Evolutionary conservation across 2,797 vertebrate genomes (phyloP), one percentile per base, ranked within the genome.

Genomic region (Podarcis lilfordi): DNA sequence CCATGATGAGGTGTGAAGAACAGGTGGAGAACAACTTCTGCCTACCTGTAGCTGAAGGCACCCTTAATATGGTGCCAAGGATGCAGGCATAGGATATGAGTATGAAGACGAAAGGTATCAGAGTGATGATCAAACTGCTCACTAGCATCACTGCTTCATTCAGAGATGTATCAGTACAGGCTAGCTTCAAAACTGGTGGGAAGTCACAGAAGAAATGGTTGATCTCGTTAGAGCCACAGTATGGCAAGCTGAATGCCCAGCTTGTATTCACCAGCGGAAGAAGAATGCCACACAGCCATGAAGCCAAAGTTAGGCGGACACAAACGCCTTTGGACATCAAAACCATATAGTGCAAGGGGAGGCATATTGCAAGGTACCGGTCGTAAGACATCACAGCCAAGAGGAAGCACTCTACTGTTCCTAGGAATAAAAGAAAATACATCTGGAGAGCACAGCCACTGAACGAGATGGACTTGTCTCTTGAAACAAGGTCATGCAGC

Each of bases 21-120:
- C 93, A 95, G 0, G 95, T 94, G 55, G 94, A 95, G 77, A 95
- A 95, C 1, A 93, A 91, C 25, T 94, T 95, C 69, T 90, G 92
- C 27, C 93, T 93, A 43, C 92, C 91, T 50, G 59, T 87, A 64
- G 91, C 40, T 79, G 93, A 94, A 3, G 92, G 90, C 13, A 94
- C 87, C 68, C 80, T 92, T 78, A 94, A 61, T 80, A 95, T 92
- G 50, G 94, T 90, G 45, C 27, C 81, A 17, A 94, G 68, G 27
- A 95, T 95, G 75, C 87, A 93, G 17, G 84, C n/a, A 66, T 95
- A 95, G 21, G 94, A 92, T 3, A 91, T 74, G 76, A 94, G 85
- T 10, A 92, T 94, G 71, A 92, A 91, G 35, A 94, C 35, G 35
- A 95, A 80, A 37, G 87, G 82, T 32, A 69, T 72, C 27, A 89